Percentiles rank a stretch among this genome's conserved stretches.
Conservation (phyloP, 2,797 vertebrate species). For the Harpagifer antarcticus region DNA sequence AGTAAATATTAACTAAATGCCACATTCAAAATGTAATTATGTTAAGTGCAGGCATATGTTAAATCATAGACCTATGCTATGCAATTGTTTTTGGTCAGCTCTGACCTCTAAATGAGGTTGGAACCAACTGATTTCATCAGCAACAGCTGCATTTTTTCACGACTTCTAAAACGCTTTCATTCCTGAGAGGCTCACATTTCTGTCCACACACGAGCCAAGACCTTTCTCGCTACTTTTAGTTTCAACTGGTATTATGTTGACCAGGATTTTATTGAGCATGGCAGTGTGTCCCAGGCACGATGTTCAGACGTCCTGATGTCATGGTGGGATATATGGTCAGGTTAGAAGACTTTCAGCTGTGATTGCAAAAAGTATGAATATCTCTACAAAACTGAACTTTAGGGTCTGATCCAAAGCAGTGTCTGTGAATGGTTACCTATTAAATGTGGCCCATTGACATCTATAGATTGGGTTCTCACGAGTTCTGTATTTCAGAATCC, state of each 20-base stretch:
- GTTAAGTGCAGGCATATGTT: conserved; percentile 86
- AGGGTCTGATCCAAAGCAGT: conserved; percentile 32
- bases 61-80: conserved; percentile 66
- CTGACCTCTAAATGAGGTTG: conserved; percentile 78
- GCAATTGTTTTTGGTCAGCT: conserved; percentile 79
- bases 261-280: conserved; percentile 78
- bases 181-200: conserved; percentile 73
- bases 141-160: conserved; percentile 77
- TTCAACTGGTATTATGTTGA: conserved; percentile 74
- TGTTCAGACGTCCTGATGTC: conserved; percentile 60
- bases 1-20: conserved; percentile 81
- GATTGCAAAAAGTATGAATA: conserved; percentile 40
- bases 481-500: conserved; percentile 31
- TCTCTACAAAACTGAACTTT: conserved; percentile 29
- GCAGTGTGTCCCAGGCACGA: conserved; percentile 55
- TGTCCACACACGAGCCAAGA: conserved; percentile 70
- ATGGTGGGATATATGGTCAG: conserved; percentile 36
- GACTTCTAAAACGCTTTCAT: conserved; percentile 74
- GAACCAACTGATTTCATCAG: conserved; percentile 81
- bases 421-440: conserved; percentile 46
- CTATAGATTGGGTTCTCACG: conserved; percentile 43
- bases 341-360: conserved; percentile 50
- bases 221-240: conserved; percentile 68
- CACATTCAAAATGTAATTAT: conserved; percentile 82
- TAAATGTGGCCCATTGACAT: conserved; percentile 45